phyloP scores from a whole-genome alignment of 2,888 invertebrate species.

The Drosophila leonis region DNA sequence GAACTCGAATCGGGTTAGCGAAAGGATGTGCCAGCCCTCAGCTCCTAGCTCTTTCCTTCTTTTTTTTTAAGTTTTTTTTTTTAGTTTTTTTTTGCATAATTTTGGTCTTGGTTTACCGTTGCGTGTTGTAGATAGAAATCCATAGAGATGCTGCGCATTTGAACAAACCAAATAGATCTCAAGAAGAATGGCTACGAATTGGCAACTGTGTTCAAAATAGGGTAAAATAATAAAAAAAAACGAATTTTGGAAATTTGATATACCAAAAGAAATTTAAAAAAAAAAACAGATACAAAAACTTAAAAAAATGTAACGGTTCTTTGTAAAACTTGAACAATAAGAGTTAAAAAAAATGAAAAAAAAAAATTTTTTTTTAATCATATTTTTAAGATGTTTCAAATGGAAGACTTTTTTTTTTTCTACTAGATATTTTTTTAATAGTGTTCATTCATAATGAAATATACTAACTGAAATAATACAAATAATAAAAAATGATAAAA shows the following conservation, averaged over 20 bases:
- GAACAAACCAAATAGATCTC: conserved; percentile 14
- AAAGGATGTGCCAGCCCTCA: conserved; percentile 20
- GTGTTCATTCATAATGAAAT: no score
- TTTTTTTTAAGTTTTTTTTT: conserved; percentile 10
- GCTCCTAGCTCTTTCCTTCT: conserved; percentile 12
- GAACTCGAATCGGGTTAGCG: conserved; percentile 36
- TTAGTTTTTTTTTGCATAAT: conserved; percentile 50
- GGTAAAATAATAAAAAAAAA: conserved; percentile 14
- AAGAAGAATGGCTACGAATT: not conserved
- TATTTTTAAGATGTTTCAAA: not conserved
- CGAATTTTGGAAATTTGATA: conserved; percentile 52
- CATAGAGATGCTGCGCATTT: conserved; percentile 47
- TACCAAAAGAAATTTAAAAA: not conserved
- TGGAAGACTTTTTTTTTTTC: no score
- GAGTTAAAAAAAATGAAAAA: not conserved
- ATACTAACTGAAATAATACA: no score
- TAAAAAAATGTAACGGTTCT: conserved; percentile 52
- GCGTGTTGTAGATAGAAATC: conserved; percentile 77
- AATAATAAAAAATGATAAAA: no score
- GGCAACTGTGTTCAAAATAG: conserved; percentile 9
- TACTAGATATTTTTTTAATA: not conserved
- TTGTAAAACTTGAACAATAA: not conserved
- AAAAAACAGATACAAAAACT: conserved; percentile 12
- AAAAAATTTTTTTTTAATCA: not conserved
- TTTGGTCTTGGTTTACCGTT: conserved; percentile 56